Conservation (phyloP, 1,140 invertebrate species). For the Penaeus chinensis region DNA sequence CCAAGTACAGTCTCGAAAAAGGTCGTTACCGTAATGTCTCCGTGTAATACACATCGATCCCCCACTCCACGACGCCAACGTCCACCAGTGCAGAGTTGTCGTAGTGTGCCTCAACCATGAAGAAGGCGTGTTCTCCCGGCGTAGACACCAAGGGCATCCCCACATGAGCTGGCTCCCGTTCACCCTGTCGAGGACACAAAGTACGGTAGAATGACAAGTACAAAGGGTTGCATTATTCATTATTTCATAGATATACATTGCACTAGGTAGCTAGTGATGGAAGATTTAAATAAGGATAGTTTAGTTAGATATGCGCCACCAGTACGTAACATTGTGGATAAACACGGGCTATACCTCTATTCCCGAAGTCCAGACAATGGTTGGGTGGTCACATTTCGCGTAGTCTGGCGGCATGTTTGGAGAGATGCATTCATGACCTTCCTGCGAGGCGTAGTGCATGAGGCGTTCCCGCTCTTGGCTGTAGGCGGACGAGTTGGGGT, state of each 20-base stretch:
- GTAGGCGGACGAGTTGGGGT: neutral
- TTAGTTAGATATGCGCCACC: neutral
- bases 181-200: conserved; percentile 66
- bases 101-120: conserved; percentile 79
- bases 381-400: conserved; percentile 80
- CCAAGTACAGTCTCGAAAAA: no score
- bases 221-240: neutral
- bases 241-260: neutral
- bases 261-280: neutral
- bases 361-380: conserved; percentile 84
- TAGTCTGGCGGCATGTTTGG: conserved; percentile 80
- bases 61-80: conserved; percentile 77
- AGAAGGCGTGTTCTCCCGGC: conserved; percentile 77
- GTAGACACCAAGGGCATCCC: conserved; percentile 76
- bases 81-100: conserved; percentile 74
- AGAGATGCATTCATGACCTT: conserved; percentile 76
- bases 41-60: conserved; percentile 76
- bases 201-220: neutral
- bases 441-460: neutral
- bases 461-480: neutral
- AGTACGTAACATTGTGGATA: neutral
- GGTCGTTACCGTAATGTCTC: conserved; percentile 70
- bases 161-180: conserved; percentile 77
- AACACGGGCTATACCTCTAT: conserved; percentile 57
- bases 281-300: no score